phyloP scores from a whole-genome alignment of 2,888 invertebrate genomes.

The Ditylenchus weischeri region DNA sequence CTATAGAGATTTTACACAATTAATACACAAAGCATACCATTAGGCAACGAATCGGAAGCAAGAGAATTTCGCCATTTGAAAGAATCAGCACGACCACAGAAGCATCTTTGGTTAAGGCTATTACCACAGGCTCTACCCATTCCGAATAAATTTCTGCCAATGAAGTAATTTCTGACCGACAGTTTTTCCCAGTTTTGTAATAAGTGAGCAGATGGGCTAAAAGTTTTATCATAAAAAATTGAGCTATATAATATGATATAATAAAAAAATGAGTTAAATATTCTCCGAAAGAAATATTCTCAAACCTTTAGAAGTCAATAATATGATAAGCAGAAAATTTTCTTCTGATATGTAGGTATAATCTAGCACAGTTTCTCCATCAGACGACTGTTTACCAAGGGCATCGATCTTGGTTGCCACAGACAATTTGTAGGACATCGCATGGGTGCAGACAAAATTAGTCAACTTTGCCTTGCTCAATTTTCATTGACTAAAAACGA shows the following conservation, averaged over 20 bases:
- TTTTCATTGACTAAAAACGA: too few species aligned
- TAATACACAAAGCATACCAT: conserved; percentile 23
- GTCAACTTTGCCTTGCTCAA: background rate
- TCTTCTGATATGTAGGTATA: conserved; percentile 40
- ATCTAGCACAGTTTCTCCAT: conserved; percentile 11
- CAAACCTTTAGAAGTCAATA: conserved; percentile 47
- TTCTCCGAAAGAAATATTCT: too few species aligned
- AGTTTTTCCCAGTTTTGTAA: background rate
- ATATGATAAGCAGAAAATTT: conserved; percentile 45
- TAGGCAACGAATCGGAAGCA: conserved; percentile 40
- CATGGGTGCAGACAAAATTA: background rate
- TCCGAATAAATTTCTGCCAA: conserved; percentile 3
- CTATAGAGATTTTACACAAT: too few species aligned
- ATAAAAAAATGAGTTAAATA: too few species aligned
- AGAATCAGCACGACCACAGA: conserved; percentile 44
- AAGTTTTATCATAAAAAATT: background rate
- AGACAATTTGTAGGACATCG: conserved; percentile 9
- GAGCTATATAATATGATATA: too few species aligned
- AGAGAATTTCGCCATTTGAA: conserved; percentile 41
- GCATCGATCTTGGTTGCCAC: background rate
- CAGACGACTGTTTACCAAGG: background rate
- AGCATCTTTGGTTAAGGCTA: conserved; percentile 42
- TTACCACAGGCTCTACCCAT: conserved; percentile 25
- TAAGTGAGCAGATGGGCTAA: background rate
- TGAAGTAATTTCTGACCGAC: background rate